These are phyloP conservation scores for Diprion similis DNA, from an alignment of 1,140 invertebrate species.

Conservation along the genomic window DNA sequence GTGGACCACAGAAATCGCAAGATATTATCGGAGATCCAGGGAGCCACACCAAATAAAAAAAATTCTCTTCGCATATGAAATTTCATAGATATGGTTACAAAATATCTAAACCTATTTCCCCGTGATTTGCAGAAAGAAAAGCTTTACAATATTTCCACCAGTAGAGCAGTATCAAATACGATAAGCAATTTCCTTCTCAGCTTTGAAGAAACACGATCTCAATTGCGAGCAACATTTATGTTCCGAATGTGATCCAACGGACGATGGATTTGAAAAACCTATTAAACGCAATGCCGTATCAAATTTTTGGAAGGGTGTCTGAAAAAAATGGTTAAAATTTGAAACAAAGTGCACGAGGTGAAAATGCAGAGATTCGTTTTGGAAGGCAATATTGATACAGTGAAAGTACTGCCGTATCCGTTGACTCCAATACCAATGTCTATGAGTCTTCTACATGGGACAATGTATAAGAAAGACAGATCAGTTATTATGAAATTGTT, in stretches of 20 bases:
- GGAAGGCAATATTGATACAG: constrained; percentile 27
- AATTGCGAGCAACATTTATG: constrained; percentile 33
- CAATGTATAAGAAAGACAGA: constrained; percentile 32
- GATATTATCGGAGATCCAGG: too few species aligned
- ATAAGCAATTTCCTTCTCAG: constrained; percentile 28
- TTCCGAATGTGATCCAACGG: constrained; percentile 30
- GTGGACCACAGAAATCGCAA: constrained; percentile 9
- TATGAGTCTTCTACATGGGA: constrained; percentile 31
- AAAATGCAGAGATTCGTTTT: constrained; percentile 30
- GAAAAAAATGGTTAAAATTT: constrained; percentile 30
- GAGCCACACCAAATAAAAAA: too few species aligned
- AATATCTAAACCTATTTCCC: not conserved
- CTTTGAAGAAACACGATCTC: constrained; percentile 26
- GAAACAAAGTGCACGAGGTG: constrained; percentile 32
- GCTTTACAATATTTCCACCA: too few species aligned
- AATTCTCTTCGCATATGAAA: too few species aligned
- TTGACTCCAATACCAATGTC: constrained; percentile 30
- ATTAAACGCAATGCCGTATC: constrained; percentile 36
- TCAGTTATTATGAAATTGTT: constrained; percentile 8
- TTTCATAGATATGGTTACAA: too few species aligned
- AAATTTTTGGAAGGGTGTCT: constrained; percentile 27
- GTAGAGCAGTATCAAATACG: too few species aligned
- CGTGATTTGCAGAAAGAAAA: not conserved
- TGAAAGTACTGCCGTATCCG: constrained; percentile 29
- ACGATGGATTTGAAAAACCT: constrained; percentile 34